phyloP scores from a whole-genome alignment of 2,797 vertebrate species.

The Sebastes itinus region DNA sequence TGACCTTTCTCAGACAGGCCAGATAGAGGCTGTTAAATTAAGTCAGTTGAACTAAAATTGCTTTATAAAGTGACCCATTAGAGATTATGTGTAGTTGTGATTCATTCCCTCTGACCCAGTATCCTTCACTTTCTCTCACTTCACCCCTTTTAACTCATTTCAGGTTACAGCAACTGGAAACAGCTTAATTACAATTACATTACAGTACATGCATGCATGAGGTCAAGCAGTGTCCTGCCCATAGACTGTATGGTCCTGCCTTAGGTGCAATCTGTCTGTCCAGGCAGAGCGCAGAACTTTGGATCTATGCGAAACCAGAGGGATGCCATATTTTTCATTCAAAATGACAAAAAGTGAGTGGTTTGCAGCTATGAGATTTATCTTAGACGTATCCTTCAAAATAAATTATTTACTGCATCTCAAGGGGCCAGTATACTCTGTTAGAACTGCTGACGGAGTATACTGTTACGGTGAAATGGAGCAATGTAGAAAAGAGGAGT shows the following conservation, averaged over 20 bases:
- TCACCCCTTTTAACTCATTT: background rate
- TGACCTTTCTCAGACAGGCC: background rate
- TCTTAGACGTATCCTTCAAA: background rate
- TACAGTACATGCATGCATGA: background rate
- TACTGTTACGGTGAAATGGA: background rate
- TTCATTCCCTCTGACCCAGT: background rate
- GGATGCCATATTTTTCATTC: background rate
- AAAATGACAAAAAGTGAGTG: background rate
- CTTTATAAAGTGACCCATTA: background rate
- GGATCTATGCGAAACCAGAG: no score
- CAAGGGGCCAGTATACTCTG: background rate
- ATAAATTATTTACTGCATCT: background rate
- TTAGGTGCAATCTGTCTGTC: background rate
- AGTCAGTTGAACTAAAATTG: background rate
- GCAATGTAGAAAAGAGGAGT: background rate
- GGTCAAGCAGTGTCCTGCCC: background rate
- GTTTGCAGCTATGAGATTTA: background rate
- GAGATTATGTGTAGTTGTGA: background rate
- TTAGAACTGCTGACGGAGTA: background rate
- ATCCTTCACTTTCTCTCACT: background rate
- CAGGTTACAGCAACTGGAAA: background rate
- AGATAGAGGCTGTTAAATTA: background rate
- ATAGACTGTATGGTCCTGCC: background rate
- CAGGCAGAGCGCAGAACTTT: background rate
- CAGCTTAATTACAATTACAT: background rate